These are phyloP conservation scores for Ceratina australensis DNA, from an alignment of 1,140 invertebrate genomes.

Conservation along the genomic window DNA sequence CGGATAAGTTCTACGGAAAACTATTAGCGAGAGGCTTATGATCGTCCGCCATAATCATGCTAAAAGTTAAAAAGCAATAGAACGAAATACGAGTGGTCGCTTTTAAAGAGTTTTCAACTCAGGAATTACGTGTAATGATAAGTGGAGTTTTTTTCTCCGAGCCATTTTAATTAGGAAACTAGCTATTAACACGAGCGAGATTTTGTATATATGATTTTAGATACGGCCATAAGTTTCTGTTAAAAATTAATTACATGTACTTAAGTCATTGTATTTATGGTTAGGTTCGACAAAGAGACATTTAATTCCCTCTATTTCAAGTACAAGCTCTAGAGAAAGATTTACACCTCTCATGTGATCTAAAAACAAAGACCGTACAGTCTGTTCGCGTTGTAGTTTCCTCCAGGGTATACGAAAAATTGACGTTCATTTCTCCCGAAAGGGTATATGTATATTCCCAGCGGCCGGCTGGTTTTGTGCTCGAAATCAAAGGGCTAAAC, in stretches of 20 bases:
- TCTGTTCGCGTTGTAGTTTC: not conserved
- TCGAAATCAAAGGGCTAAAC: conserved; percentile 13
- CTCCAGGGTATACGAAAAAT: not conserved
- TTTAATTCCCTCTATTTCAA: too few relatives aligned
- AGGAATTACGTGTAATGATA: not conserved
- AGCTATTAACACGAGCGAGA: not conserved
- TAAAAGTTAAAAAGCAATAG: not conserved
- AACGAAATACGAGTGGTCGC: not conserved
- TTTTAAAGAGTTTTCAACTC: not conserved
- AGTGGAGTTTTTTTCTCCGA: not conserved
- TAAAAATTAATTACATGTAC: too few relatives aligned
- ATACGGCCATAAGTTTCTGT: too few relatives aligned
- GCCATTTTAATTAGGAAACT: conserved; percentile 3
- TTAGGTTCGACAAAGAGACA: too few relatives aligned
- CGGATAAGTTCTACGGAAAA: not conserved
- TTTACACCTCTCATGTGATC: too few relatives aligned
- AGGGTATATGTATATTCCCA: not conserved
- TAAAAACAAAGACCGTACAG: too few relatives aligned
- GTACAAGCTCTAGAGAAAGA: too few relatives aligned
- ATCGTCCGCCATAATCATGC: not conserved
- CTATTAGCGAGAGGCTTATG: not conserved
- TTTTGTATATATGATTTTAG: not conserved
- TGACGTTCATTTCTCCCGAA: not conserved
- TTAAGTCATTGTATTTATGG: too few relatives aligned
- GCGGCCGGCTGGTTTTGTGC: not conserved